Conservation (phyloP, 2,113 vertebrate genomes). For the Carassius carassius region DNA sequence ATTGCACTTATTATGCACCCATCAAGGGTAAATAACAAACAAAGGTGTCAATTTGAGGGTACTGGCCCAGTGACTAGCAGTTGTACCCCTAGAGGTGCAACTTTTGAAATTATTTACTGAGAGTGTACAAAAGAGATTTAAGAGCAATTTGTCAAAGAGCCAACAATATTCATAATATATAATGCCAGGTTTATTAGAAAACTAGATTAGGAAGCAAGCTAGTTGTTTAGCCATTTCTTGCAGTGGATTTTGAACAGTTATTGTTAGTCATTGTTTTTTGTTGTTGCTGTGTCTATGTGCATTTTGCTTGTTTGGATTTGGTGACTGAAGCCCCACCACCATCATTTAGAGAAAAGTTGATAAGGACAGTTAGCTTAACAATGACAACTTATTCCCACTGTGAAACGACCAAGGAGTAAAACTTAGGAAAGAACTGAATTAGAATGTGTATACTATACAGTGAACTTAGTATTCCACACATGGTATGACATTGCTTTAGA, state of each 20-base stretch:
- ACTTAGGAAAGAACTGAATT: not conserved
- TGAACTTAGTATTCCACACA: not conserved
- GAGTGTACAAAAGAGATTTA: too few relatives aligned
- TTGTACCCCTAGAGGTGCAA: too few relatives aligned
- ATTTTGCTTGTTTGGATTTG: not conserved
- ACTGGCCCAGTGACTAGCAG: too few relatives aligned
- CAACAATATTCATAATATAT: too few relatives aligned
- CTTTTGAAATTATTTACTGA: too few relatives aligned
- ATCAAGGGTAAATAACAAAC: too few relatives aligned
- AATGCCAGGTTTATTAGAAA: not conserved
- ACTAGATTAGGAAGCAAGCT: not conserved
- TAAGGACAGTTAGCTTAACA: slow-evolving; percentile 49
- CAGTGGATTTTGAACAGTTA: not conserved
- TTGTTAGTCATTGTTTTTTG: not conserved
- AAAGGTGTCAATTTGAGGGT: too few relatives aligned
- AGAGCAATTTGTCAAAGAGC: too few relatives aligned
- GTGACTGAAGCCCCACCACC: not conserved
- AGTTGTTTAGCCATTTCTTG: too few relatives aligned
- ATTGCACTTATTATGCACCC: too few relatives aligned
- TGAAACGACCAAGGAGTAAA: slow-evolving; percentile 15
- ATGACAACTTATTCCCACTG: slow-evolving; percentile 26
- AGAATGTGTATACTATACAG: not conserved
- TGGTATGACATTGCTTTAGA: not conserved
- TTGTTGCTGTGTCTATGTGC: too few relatives aligned
- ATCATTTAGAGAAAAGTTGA: slow-evolving; percentile 42